A percentile compares a stretch with the other conserved stretches of the same genome.
Conservation (phyloP, 2,888 invertebrate genomes). For the Anthoptus insignis region DNA sequence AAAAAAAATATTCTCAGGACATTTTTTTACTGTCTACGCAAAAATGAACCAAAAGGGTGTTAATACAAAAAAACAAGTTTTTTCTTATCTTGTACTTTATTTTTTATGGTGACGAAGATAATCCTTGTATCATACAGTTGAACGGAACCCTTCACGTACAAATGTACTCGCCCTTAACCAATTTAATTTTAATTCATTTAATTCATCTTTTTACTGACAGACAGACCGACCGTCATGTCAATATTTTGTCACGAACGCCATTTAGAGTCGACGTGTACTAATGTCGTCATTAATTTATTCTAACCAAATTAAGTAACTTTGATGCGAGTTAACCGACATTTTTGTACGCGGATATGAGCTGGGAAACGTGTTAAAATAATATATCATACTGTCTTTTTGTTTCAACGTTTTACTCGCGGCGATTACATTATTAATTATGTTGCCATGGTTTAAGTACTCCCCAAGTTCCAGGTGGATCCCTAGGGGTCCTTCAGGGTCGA, state of each 20-base stretch:
- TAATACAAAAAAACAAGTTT: too few species aligned
- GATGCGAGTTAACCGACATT: conserved; percentile 67
- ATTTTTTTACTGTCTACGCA: too few species aligned
- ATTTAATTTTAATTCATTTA: conserved; percentile 66
- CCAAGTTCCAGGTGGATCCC: too few species aligned
- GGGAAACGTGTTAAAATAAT: conserved; percentile 62
- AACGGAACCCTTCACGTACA: too few species aligned
- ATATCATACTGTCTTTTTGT: conserved; percentile 20
- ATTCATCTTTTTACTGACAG: conserved; percentile 67
- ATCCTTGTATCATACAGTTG: too few species aligned
- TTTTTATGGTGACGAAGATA: too few species aligned
- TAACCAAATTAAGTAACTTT: conserved; percentile 80
- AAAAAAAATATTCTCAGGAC: too few species aligned
- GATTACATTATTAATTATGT: conserved; percentile 4
- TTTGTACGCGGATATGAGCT: conserved; percentile 53
- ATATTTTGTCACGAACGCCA: conserved; percentile 85
- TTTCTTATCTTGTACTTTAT: too few species aligned
- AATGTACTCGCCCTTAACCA: too few species aligned
- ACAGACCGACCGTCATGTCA: conserved; percentile 65
- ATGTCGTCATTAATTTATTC: conserved; percentile 80
- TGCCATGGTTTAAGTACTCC: too few species aligned
- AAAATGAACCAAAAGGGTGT: too few species aligned
- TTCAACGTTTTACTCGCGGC: conserved; percentile 6
- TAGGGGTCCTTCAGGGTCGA: too few species aligned
- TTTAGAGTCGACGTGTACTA: conserved; percentile 77